Base-by-base conservation (phyloP, 1,140 invertebrate species). In the Drosophila ambigua region DNA sequence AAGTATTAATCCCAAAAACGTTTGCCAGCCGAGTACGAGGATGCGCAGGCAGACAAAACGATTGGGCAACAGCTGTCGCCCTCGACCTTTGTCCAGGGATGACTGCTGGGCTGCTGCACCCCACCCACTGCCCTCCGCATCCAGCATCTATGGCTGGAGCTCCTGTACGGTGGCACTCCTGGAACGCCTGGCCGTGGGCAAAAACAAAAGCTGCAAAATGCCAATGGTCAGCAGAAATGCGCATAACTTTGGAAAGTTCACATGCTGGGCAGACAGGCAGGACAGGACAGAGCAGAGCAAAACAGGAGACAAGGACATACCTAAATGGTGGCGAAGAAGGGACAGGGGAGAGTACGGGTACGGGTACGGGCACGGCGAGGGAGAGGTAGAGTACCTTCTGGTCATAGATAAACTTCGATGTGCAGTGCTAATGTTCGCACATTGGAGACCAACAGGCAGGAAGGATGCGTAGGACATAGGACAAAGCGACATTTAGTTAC, bases 151-250 rank as follows among this genome's bases (percentile, higher is more conserved):
- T 39, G 35, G 35, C 35, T 39, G 45, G 7, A 48, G 7, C 44
- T 7, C 11, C 39, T 41, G 24, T 26, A 31, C 54, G 46, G 9
- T 31, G 11, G 23, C 50, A 51, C 35, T 58, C 16, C 26, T 46
- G 54, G 11, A 20, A 20, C 53, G 55, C 35, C 52, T 39, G 31
- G 49, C 20, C 58, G 53, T 26, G 39, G 51, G 55, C 61, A 83
- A 83, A 87, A 87, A 87, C 83, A 88, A 87, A 87, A 88, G 83
- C 82, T 87, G 83, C 83, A 88, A 72, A 87, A 87, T 87, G 79
- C 83, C 83, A 79, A 83, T 88, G 83, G 83, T 87, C 83, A 88
- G 83, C 83, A 87, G 78, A 85, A 85, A 88, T 82, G 66, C 82
- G 83, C 82, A 85, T 85, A 85, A 85, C 82, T 85, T 85, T 78